Conservation (phyloP, 2,797 vertebrate genomes). For the Meda fulgida region DNA sequence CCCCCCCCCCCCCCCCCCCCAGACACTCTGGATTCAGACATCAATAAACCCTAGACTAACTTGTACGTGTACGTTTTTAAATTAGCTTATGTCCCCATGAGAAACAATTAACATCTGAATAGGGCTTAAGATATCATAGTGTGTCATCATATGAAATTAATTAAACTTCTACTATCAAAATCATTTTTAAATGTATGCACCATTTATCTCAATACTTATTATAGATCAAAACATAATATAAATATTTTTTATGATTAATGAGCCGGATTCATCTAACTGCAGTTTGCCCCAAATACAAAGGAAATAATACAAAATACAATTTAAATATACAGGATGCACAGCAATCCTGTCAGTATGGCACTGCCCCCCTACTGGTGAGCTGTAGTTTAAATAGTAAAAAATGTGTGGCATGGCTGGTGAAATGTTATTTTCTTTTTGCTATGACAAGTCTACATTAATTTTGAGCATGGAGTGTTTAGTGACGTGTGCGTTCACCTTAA, state of each 20-base stretch:
- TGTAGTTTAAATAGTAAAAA: not conserved
- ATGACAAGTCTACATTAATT: not conserved
- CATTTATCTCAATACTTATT: not conserved
- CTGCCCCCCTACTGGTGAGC: conserved; percentile 31
- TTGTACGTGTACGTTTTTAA: not conserved
- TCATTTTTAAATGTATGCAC: too few species aligned
- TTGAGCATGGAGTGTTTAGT: not conserved
- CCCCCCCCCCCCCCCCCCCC: too few species aligned
- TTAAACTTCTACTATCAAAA: too few species aligned
- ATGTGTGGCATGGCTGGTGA: not conserved
- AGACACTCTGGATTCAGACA: not conserved
- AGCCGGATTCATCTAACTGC: not conserved
- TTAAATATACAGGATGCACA: not conserved
- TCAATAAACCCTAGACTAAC: not conserved
- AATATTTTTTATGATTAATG: not conserved
- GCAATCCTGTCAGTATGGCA: not conserved
- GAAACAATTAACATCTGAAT: not conserved
- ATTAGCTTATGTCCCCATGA: not conserved
- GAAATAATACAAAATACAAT: not conserved
- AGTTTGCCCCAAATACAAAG: not conserved
- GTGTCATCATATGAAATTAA: too few species aligned
- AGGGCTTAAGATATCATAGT: not conserved
- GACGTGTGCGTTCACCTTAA: conserved; percentile 74
- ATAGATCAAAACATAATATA: not conserved
- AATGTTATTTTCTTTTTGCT: not conserved